Percentiles rank a stretch among this genome's conserved stretches.
These are phyloP conservation scores for Cardiocondyla obscurior DNA, from an alignment of 1,140 invertebrate species.

Conservation along the genomic window DNA sequence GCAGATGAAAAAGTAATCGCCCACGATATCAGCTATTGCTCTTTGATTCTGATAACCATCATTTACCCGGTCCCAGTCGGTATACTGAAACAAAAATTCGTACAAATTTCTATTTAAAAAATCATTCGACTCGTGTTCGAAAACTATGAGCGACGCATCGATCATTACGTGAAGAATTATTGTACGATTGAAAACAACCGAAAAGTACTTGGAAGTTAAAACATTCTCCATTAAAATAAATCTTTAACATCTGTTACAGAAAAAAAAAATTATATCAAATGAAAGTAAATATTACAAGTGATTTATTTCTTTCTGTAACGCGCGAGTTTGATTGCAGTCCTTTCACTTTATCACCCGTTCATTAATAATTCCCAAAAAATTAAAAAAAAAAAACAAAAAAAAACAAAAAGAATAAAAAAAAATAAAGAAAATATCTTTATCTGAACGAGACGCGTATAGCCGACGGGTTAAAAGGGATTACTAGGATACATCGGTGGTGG, in stretches of 20 bases:
- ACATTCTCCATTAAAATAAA: neutral
- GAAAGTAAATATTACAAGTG: neutral
- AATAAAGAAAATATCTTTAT: neutral
- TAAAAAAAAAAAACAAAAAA: too few species aligned
- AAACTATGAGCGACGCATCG: too few species aligned
- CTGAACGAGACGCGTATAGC: neutral
- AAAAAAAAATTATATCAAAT: neutral
- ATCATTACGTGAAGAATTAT: too few species aligned
- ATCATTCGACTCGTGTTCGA: neutral
- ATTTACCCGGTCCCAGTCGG: constrained; percentile 93
- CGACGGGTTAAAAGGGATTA: neutral
- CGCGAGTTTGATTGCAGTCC: neutral
- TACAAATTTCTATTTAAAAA: neutral
- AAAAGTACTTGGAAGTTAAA: neutral
- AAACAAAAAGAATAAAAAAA: too few species aligned
- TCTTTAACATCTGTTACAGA: neutral
- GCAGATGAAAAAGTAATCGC: constrained; percentile 97
- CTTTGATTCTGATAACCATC: constrained; percentile 92
- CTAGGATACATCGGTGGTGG: neutral
- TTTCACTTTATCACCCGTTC: neutral
- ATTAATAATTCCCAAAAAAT: neutral
- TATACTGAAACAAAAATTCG: constrained; percentile 88
- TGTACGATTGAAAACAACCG: neutral
- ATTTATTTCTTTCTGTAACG: neutral
- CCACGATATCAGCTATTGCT: constrained; percentile 94